Conservation (phyloP, 2,888 invertebrate species). For the Drosophila cognata region DNA sequence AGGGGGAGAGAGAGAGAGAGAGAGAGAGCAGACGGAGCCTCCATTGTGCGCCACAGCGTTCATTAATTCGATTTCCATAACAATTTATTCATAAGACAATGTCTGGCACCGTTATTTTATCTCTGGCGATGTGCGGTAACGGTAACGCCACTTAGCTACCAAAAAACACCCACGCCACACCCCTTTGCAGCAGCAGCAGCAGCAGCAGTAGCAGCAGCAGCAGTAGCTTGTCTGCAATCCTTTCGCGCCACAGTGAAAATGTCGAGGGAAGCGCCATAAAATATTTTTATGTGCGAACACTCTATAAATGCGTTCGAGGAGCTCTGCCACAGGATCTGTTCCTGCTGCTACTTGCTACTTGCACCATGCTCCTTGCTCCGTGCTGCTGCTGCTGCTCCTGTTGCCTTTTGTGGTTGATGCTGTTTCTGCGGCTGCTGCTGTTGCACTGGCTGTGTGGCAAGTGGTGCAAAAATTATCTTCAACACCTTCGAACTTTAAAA, state of each 20-base stretch:
- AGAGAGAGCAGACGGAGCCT: constrained; percentile 51
- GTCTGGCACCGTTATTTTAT: constrained; percentile 85
- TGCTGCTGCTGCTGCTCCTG: constrained; percentile 35
- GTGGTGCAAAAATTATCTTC: constrained; percentile 83
- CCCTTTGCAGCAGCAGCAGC: not conserved
- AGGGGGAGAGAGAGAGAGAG: not conserved
- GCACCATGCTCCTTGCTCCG: not conserved
- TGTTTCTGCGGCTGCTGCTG: constrained; percentile 18
- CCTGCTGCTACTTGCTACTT: constrained; percentile 8
- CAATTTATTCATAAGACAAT: constrained; percentile 86
- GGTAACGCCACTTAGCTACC: constrained; percentile 82
- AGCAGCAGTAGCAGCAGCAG: constrained; percentile 7
- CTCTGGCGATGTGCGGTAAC: constrained; percentile 83
- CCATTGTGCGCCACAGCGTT: constrained; percentile 83
- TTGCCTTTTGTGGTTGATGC: constrained; percentile 57
- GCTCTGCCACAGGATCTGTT: constrained; percentile 27
- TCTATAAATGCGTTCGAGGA: constrained; percentile 72
- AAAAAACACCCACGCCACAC: constrained; percentile 22
- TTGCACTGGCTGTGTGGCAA: constrained; percentile 51
- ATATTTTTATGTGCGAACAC: constrained; percentile 82
- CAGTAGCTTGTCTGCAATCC: constrained; percentile 72
- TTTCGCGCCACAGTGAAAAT: constrained; percentile 57
- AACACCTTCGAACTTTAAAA: constrained; percentile 85
- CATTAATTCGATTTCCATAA: constrained; percentile 86
- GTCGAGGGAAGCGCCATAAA: constrained; percentile 78